Evolutionary conservation across 2,113 vertebrate species (phyloP), one percentile per base, ranked within the genome.

Genomic region (Pteronura brasiliensis): DNA sequence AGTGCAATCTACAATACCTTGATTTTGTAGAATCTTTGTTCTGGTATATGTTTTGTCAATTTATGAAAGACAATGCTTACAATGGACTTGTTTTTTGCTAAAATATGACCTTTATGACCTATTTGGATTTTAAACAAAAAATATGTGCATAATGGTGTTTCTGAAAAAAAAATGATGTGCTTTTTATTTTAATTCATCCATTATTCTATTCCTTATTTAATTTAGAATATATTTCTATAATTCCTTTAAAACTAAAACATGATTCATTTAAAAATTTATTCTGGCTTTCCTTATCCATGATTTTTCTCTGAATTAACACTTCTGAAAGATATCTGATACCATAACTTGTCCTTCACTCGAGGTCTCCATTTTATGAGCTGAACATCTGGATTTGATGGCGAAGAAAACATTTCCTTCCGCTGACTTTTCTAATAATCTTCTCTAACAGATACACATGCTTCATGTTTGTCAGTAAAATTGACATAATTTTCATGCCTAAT

Each of bases 301-400:
- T 74, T 79, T 87, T 93, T 85, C 59, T 90, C 31, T 87, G 77
- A 65, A 63, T 14, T 79, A 36, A 47, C 17, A 49, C 31, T 44
- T 88, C 65, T 44, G 39, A 36, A 27, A 6, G 18, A 7, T 57
- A 39, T 65, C 27, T 31, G 34, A 15, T 8, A 34, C 55, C 27
- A 7, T 42, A 65, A 31, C 59, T 69, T 27, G 21, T 52, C 49
- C 79, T 20, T 74, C 86, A 6, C 13, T 63, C 29, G 18, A 27
- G 21, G 61, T n/a, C 39, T 57, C 79, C 13, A 34, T 87, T 87
- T 97, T 86, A 93, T 52, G 57, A 74, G 31, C 57, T 44, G 14
- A 95, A 77, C 89, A 88, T 90, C 90, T 97, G 95, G 92, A 88
- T 93, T 91, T 96, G 86, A 93, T 96, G 76, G 83, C 5, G 42